Evolutionary conservation across 2,113 vertebrate genomes (phyloP).

Genomic region (Pandion haliaetus): DNA sequence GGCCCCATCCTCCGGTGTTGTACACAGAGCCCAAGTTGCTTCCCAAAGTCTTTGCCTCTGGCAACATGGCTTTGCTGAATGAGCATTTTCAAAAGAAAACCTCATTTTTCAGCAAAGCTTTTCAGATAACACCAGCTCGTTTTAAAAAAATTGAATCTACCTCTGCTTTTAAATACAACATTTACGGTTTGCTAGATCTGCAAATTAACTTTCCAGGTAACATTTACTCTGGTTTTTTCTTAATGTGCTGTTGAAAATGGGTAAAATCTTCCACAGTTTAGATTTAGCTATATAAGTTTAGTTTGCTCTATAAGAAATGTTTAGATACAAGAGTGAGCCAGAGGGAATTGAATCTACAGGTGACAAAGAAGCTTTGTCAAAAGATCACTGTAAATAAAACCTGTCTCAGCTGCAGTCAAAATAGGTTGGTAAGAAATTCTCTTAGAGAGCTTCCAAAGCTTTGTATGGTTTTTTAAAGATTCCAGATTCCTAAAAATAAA

Average conservation of each 20-base stretch:
- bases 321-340: neutral
- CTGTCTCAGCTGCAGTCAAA: neutral
- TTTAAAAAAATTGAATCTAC: neutral
- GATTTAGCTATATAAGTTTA: no score
- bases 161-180: neutral
- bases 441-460: neutral
- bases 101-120: neutral
- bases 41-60: neutral
- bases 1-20: neutral
- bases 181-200: neutral
- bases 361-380: neutral
- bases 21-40: neutral
- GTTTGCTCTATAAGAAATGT: neutral
- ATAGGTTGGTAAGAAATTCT: neutral
- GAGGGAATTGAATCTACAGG: neutral
- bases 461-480: neutral
- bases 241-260: neutral
- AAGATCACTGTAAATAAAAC: neutral
- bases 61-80: neutral
- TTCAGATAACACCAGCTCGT: neutral
- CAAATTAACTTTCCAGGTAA: neutral
- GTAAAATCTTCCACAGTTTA: neutral
- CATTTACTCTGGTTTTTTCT: neutral
- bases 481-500: neutral
- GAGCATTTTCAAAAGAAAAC: neutral